Conservation (phyloP, 2,113 vertebrate species). For the Atractosteus spatula region DNA sequence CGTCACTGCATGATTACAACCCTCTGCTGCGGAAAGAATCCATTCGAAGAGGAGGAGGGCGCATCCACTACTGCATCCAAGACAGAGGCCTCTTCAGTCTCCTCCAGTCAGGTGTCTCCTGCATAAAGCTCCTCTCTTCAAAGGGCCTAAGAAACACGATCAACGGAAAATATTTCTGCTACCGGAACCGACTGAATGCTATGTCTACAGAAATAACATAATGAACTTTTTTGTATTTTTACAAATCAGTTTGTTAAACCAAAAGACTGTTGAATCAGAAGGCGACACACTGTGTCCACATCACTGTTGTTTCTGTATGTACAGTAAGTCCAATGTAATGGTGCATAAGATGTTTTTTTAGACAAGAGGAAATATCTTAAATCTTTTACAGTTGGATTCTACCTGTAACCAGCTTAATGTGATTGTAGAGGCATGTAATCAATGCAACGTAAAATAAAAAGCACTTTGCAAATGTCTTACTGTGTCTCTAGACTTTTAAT, state of each 20-base stretch:
- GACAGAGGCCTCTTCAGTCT: constrained; percentile 86
- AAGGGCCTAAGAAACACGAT: not conserved
- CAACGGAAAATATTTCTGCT: not conserved
- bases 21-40: constrained; percentile 93
- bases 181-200: constrained; percentile 3
- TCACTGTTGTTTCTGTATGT: constrained; percentile 22
- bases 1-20: constrained; percentile 97
- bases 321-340: constrained; percentile 16
- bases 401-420: constrained; percentile 7
- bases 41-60: constrained; percentile 81
- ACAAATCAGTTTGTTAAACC: constrained; percentile 12
- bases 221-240: constrained; percentile 2
- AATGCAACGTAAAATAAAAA: constrained; percentile 24
- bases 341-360: constrained; percentile 12
- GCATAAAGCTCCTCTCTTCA: constrained; percentile 51
- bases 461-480: constrained; percentile 22
- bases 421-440: constrained; percentile 24
- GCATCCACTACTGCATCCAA: constrained; percentile 78
- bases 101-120: constrained; percentile 73
- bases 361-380: constrained; percentile 4
- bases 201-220: constrained; percentile 9
- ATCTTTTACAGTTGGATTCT: constrained; percentile 7
- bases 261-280: constrained; percentile 1
- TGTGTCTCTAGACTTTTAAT: not conserved
- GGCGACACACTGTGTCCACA: not conserved